Evolutionary conservation across 1,140 invertebrate species (phyloP).

Genomic region (Adoxophyes honmai): DNA sequence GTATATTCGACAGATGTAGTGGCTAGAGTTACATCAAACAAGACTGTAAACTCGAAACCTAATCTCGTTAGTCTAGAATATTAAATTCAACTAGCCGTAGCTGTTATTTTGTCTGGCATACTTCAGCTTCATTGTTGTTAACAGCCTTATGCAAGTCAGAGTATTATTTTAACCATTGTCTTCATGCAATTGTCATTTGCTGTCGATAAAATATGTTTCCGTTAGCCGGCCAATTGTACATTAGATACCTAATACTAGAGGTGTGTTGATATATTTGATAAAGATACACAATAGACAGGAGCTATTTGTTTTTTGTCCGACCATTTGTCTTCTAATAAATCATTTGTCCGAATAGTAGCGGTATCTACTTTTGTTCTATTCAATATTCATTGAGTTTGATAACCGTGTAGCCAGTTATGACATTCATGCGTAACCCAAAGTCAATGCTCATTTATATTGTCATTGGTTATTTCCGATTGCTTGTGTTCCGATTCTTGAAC

Average conservation of each 20-base stretch:
- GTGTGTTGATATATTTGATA: constrained; percentile 40
- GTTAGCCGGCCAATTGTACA: constrained; percentile 12
- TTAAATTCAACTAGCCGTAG: too few species aligned
- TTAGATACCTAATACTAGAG: constrained; percentile 16
- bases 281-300: constrained; percentile 41
- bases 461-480: neutral
- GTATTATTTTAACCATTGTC: constrained; percentile 9
- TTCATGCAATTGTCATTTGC: constrained; percentile 9
- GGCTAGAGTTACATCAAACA: neutral
- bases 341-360: constrained; percentile 41
- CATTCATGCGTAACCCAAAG: neutral
- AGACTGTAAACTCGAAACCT: neutral
- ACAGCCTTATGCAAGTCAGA: neutral
- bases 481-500: neutral
- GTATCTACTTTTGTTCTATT: constrained; percentile 24
- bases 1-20: constrained; percentile 8
- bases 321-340: constrained; percentile 47
- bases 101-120: too few species aligned
- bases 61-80: neutral
- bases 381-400: constrained; percentile 22
- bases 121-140: neutral
- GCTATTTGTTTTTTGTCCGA: constrained; percentile 47
- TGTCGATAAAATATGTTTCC: constrained; percentile 16
- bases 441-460: constrained; percentile 1
- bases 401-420: neutral